phyloP scores from a whole-genome alignment of 2,888 invertebrate genomes.

The Nemoura dubitans region DNA sequence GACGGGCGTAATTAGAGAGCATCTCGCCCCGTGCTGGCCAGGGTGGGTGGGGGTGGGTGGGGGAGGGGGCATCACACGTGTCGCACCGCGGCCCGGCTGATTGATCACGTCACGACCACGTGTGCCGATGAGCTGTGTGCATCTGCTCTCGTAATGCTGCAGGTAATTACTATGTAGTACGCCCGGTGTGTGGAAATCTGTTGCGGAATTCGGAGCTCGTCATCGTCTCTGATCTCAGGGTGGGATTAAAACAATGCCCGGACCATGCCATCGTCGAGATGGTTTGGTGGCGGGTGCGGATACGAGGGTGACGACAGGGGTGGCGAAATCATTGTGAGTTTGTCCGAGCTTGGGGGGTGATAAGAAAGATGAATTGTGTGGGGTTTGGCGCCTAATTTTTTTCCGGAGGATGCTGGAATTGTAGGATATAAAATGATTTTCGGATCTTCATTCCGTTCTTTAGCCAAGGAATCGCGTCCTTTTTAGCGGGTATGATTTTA shows the following conservation, averaged over 20 bases:
- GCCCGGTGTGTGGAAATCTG: not conserved
- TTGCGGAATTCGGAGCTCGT: not conserved
- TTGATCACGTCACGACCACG: not conserved
- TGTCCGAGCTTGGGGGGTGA: not conserved
- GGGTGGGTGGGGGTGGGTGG: too few relatives aligned
- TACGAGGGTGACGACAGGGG: not conserved
- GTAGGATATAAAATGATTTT: too few relatives aligned
- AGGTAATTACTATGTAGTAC: not conserved
- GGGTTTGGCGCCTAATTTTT: too few relatives aligned
- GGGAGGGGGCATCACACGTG: not conserved
- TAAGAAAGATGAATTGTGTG: not conserved
- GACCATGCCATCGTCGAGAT: not conserved
- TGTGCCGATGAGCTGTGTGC: not conserved
- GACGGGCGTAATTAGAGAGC: not conserved
- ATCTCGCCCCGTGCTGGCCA: too few relatives aligned
- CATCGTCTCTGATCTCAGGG: not conserved
- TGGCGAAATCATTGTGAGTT: not conserved
- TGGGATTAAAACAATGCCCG: not conserved
- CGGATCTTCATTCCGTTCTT: too few relatives aligned
- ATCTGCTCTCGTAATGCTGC: not conserved
- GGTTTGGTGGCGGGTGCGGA: not conserved
- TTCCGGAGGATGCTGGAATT: too few relatives aligned
- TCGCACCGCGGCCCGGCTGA: not conserved
- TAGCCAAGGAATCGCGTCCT: too few relatives aligned
- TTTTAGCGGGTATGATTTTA: too few relatives aligned